Conservation (phyloP, 2,113 vertebrate genomes). For the Sinocyclocheilus anophthalmus region DNA sequence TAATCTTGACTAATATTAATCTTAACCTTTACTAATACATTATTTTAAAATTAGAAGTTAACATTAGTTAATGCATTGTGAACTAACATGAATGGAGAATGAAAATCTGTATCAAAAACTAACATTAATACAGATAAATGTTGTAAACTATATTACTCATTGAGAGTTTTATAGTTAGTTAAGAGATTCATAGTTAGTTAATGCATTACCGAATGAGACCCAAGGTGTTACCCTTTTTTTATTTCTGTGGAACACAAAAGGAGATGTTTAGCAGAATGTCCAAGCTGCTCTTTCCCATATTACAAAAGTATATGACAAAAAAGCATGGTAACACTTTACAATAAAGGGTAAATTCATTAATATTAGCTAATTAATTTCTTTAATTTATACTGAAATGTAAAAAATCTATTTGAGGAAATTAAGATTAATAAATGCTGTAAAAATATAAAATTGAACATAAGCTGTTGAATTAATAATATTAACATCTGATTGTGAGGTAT, state of each 20-base stretch:
- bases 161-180: background rate
- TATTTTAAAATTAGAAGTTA: background rate
- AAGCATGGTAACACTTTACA: too few relatives aligned
- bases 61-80: too few relatives aligned
- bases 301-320: too few relatives aligned
- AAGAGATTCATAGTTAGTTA: background rate
- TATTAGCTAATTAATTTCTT: too few relatives aligned
- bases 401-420: background rate
- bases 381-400: background rate
- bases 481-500: background rate
- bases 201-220: background rate
- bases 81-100: background rate
- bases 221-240: background rate
- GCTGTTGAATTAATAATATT: background rate
- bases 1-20: background rate
- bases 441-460: background rate
- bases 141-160: background rate
- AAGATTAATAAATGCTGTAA: background rate
- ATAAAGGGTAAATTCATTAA: too few relatives aligned
- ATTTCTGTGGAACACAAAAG: background rate
- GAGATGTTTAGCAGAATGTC: background rate
- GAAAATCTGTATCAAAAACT: background rate
- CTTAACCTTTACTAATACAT: background rate
- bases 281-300: background rate
- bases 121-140: background rate